Base-by-base conservation (phyloP, 2,113 vertebrate species). In the Misgurnus anguillicaudatus region DNA sequence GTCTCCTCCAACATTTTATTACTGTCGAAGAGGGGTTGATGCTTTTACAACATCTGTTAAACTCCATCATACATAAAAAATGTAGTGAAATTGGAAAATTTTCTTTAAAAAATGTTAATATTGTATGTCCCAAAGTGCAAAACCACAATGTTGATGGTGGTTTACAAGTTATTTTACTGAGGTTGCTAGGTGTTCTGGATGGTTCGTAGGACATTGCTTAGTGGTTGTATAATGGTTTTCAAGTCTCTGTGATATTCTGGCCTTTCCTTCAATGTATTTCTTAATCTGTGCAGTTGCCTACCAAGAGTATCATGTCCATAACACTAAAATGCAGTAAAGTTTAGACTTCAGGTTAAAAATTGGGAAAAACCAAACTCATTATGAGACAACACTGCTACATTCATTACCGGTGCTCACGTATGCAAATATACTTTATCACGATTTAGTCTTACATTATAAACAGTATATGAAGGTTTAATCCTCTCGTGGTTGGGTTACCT, bases 401-500 rank as follows among this genome's bases (percentile, higher is more conserved):
- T 67, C 3, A 45, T 4, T 16, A 21, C 45, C 24, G 45, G 45
- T 24, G 45, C 31, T 36, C 66, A 48, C 38, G 31, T 19, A 72
- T 24, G 55, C 19, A 51, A 45, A 57, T 70, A 62, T 9, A 66
- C 51, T 72, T 64, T 21, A 48, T 39, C 42, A 17, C 71, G 69
- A 14, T 31, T 45, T 51, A 72, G 53, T 68, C 47, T 58, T 24
- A 76, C 64, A 79, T 78, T 51, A 68, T 51, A 24, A 58, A 65
- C 67, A 62, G 4, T 55, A 51, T 62, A 67, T 72, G 5, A 48
- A 65, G 70, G 67, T 51, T 42, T 63, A n/a, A 51, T 78, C 45
- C 64, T 64, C 47, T 66, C 47, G 55, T 36, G 13, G 41, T 64
- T 42, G 67, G 78, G 81, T 78, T 80, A 84, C 63, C 58, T 75